Evolutionary conservation across 2,888 invertebrate genomes (phyloP).

Genomic region (Neoaliturus tenellus): DNA sequence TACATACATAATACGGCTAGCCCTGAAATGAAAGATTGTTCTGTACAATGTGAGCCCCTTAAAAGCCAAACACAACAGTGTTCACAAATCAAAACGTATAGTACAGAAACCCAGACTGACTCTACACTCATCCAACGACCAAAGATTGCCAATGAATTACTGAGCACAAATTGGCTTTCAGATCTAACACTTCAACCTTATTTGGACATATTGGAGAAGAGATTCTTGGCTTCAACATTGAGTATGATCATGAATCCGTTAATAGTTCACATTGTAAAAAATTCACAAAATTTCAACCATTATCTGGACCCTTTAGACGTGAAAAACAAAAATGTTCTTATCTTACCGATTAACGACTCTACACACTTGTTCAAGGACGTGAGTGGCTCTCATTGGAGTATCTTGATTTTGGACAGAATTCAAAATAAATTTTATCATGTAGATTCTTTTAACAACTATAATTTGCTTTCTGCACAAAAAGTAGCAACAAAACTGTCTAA

Average conservation of each 20-base stretch:
- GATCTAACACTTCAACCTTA: slow-evolving; percentile 11
- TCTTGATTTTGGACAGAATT: neutral
- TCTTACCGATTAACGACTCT: neutral
- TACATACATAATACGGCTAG: neutral
- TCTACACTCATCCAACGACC: neutral
- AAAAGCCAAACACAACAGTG: neutral
- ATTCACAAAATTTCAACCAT: neutral
- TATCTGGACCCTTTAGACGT: slow-evolving; percentile 2
- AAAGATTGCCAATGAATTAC: neutral
- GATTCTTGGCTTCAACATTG: neutral
- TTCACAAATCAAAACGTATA: neutral
- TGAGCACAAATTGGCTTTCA: neutral
- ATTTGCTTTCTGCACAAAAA: neutral
- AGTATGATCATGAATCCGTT: slow-evolving; percentile 10
- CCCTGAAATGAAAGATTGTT: neutral
- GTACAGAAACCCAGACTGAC: neutral
- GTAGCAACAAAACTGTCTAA: neutral
- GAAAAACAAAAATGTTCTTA: neutral
- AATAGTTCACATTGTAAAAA: slow-evolving; percentile 1
- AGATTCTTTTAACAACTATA: neutral
- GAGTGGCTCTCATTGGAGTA: slow-evolving; percentile 27
- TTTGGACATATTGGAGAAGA: neutral
- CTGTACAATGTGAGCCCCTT: neutral
- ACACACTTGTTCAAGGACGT: neutral
- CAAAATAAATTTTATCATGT: neutral